These are phyloP conservation scores for Eupithecia pulchellata DNA, from an alignment of 2,888 invertebrate genomes.

Conservation along the genomic window DNA sequence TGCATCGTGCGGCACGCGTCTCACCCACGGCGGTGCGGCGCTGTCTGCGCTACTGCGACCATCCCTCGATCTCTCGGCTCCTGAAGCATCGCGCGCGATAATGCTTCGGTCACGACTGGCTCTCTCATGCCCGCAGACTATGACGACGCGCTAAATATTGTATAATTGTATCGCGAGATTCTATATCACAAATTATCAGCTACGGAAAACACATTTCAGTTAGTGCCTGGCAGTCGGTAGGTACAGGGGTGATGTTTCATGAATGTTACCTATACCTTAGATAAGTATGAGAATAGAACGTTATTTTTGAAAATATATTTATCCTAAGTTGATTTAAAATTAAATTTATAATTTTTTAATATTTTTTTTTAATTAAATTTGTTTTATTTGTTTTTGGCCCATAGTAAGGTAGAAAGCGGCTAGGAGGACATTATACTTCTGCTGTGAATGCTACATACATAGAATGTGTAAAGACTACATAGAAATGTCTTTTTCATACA, in stretches of 20 bases:
- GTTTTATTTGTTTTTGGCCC: no score
- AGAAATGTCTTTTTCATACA: no score
- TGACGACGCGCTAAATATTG: conserved; percentile 78
- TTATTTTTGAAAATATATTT: background rate
- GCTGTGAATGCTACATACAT: no score
- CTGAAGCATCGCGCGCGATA: conserved; percentile 83
- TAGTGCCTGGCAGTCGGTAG: conserved; percentile 71
- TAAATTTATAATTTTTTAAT: no score
- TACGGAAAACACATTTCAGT: conserved; percentile 78
- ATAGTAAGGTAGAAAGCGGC: no score
- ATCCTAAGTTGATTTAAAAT: no score
- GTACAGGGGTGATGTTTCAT: conserved; percentile 57
- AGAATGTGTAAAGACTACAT: no score
- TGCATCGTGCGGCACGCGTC: conserved; percentile 74
- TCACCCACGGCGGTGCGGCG: conserved; percentile 59
- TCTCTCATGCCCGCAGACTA: conserved; percentile 64
- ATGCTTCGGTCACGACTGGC: conserved; percentile 82
- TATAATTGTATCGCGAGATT: conserved; percentile 82
- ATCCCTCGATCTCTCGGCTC: conserved; percentile 72
- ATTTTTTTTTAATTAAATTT: no score
- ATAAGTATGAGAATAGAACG: background rate
- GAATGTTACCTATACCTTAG: background rate
- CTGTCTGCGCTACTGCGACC: conserved; percentile 69
- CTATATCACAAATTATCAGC: conserved; percentile 82
- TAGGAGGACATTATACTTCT: no score